Conservation (phyloP, 2,113 vertebrate species). For the Lagopus leucura region DNA sequence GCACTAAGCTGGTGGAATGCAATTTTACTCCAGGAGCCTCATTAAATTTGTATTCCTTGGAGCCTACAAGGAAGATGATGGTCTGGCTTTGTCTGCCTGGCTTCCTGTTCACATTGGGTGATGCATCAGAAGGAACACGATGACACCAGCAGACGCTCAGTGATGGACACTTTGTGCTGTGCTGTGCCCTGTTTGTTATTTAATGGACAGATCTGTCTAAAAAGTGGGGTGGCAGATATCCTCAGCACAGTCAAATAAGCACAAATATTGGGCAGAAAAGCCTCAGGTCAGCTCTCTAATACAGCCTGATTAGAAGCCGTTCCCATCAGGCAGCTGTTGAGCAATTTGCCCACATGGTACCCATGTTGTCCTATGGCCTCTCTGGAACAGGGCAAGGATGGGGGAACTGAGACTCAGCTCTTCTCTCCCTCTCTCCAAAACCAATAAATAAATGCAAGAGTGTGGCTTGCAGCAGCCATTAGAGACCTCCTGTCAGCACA, state of each 20-base stretch:
- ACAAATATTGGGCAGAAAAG: not conserved
- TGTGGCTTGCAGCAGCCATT: not conserved
- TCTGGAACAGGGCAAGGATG: not conserved
- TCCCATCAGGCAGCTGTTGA: not conserved
- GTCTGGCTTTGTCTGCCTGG: constrained; percentile 16
- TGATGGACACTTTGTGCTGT: not conserved
- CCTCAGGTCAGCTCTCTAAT: not conserved
- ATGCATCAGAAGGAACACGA: not conserved
- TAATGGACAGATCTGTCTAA: not conserved
- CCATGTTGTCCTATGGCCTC: not conserved
- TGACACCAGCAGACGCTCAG: not conserved
- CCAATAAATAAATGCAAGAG: not conserved
- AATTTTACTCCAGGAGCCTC: constrained; percentile 4
- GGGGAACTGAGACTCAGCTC: not conserved
- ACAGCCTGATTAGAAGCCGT: not conserved
- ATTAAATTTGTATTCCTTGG: constrained; percentile 43
- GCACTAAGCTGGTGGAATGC: not conserved
- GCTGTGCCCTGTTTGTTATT: not conserved
- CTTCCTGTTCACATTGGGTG: not conserved
- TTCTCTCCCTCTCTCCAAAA: not conserved
- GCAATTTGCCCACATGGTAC: not conserved
- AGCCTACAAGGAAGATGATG: not conserved
- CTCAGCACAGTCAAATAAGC: not conserved
- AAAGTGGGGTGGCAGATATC: not conserved
- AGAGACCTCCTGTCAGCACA: not conserved